Conservation (phyloP, 2,888 invertebrate genomes). For the Oligia strigilis region DNA sequence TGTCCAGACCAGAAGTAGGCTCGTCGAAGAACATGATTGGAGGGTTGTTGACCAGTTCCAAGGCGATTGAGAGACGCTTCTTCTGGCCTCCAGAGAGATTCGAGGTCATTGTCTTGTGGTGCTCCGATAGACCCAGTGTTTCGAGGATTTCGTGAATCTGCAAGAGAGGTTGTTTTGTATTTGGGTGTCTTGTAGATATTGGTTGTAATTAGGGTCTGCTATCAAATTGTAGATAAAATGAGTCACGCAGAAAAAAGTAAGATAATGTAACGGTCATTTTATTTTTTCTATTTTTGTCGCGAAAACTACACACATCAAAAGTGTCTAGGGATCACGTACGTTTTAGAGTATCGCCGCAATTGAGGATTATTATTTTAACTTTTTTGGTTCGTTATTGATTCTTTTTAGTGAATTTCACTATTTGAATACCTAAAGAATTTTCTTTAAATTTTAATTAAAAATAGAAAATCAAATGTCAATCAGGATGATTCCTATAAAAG, state of each 20-base stretch:
- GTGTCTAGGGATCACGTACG: too few species aligned
- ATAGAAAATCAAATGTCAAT: too few species aligned
- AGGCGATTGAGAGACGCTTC: constrained; percentile 97
- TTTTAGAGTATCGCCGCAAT: too few species aligned
- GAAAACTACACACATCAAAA: too few species aligned
- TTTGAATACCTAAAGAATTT: too few species aligned
- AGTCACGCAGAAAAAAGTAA: background rate
- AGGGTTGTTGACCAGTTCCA: constrained; percentile 98
- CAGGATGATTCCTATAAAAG: too few species aligned
- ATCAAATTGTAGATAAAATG: background rate
- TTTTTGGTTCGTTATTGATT: too few species aligned
- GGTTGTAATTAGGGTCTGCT: background rate
- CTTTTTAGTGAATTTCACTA: too few species aligned
- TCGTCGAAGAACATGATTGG: constrained; percentile 99
- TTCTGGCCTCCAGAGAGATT: constrained; percentile 98
- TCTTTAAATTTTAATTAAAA: too few species aligned
- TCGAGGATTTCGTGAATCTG: constrained; percentile 98
- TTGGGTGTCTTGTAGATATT: constrained; percentile 4
- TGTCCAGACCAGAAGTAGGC: constrained; percentile 98
- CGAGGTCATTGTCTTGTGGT: constrained; percentile 96
- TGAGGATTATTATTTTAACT: too few species aligned
- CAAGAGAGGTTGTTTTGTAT: background rate
- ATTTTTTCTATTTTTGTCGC: background rate
- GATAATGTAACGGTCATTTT: constrained; percentile 12
- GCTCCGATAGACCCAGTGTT: constrained; percentile 96